Base-by-base conservation (phyloP, 2,113 vertebrate species). In the Atherinomorus stipes region DNA sequence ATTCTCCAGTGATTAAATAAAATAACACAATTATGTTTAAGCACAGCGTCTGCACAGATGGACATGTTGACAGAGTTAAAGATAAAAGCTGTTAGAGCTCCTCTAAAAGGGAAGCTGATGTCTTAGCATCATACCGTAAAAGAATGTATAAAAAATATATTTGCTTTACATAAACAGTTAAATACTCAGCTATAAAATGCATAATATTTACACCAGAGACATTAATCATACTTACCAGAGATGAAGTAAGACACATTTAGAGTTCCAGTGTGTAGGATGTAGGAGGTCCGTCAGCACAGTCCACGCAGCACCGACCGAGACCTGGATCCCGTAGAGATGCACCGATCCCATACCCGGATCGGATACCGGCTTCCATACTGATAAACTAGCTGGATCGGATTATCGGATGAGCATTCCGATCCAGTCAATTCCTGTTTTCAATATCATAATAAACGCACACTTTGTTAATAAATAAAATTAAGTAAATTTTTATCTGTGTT, bases 141-240 rank as follows among this genome's bases (percentile, higher is more conserved):
- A 89, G 51, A 67, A 82, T 54, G 69, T 87, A 89, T 83, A 91
- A 91, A 91, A 89, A 88, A 93, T 88, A 92, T 74, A 82, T 90
- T 83, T 81, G 71, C 81, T 84, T 71, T 76, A 88, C 75, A 86
- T 78, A 58, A 85, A 76, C 52, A 81, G 63, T 45, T 81, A 42
- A 64, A 61, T 37, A 83, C 44, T 64, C 31, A 18, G n/a, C 58
- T 85, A 87, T 71, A 85, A 90, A 85, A 89, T 69, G 45, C 64
- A 74, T 58, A 64, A 79, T 81, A 90, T 86, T 79, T 89, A 89
- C 88, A 88, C 52, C 53, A 59, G 62, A 21, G 65, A 79, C 45
- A 34, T 75, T 58, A 64, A 23, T 56, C 56, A 31, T 42, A 65
- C 26, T 40, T 59, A 71, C 38, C 19, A 74, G n/a, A 70, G 59